Evolutionary conservation across 2,888 invertebrate genomes (phyloP).

Genomic region (Papilio gigon): DNA sequence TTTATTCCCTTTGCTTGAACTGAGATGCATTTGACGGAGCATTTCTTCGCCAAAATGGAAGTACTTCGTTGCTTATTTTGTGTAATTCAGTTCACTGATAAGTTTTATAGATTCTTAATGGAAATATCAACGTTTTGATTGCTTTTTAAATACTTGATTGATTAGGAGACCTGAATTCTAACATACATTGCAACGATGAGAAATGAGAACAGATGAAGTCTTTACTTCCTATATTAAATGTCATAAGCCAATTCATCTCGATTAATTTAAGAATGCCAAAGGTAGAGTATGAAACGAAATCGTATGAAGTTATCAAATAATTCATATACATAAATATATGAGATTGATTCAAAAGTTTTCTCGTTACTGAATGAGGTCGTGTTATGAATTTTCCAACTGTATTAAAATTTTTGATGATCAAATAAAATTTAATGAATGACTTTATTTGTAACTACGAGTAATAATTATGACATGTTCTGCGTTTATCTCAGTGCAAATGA

Average conservation of each 20-base stretch:
- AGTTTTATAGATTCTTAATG: not conserved
- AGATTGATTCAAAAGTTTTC: constrained; percentile 19
- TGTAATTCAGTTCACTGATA: not conserved
- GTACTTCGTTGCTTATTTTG: not conserved
- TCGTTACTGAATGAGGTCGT: not conserved
- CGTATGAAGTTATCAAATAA: not conserved
- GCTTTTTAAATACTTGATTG: not conserved
- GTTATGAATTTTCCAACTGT: constrained; percentile 12
- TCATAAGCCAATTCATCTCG: too few species aligned
- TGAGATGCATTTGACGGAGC: constrained; percentile 4
- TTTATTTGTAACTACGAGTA: constrained; percentile 21
- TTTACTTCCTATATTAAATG: too few species aligned
- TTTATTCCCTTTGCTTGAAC: constrained; percentile 54
- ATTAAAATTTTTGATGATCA: constrained; percentile 21
- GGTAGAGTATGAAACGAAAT: not conserved
- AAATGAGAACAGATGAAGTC: too few species aligned
- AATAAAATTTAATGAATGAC: constrained; percentile 19
- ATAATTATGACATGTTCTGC: constrained; percentile 17
- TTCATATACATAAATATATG: not conserved
- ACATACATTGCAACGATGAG: too few species aligned
- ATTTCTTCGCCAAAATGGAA: not conserved
- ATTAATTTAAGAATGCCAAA: not conserved
- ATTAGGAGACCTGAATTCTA: too few species aligned
- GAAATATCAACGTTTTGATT: not conserved
- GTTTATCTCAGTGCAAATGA: constrained; percentile 23